Conservation (phyloP, 2,888 invertebrate species). For the Phalera bucephala region DNA sequence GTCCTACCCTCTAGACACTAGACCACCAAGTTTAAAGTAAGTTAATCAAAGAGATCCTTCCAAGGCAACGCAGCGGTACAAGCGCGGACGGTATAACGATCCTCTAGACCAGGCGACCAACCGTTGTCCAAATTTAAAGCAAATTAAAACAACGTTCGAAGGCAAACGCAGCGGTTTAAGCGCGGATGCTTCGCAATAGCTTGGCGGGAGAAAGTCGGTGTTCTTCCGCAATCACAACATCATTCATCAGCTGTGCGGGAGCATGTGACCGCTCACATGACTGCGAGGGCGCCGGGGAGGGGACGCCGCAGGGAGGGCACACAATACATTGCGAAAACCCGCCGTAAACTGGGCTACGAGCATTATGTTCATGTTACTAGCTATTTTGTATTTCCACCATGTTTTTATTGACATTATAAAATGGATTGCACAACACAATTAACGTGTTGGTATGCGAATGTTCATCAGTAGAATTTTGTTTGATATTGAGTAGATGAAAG, state of each 20-base stretch:
- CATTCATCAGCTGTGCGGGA: conserved; percentile 29
- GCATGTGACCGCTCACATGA: conserved; percentile 62
- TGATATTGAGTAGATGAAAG: neutral
- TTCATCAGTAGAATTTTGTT: neutral
- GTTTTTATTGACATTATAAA: conserved; percentile 54
- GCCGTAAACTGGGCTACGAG: conserved; percentile 47
- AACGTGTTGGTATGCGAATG: conserved; percentile 21
- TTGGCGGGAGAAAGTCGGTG: conserved; percentile 49
- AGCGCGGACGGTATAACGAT: no score
- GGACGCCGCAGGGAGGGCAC: conserved; percentile 12
- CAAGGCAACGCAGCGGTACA: no score
- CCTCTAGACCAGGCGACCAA: no score
- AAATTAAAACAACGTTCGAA: no score
- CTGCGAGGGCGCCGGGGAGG: conserved; percentile 17
- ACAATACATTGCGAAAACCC: conserved; percentile 64
- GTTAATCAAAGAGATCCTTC: no score
- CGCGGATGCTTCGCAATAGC: conserved; percentile 13
- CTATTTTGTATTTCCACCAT: conserved; percentile 50
- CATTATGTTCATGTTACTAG: conserved; percentile 46
- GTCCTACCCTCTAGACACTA: no score
- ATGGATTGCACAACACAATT: conserved; percentile 50
- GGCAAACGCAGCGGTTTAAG: conserved; percentile 12
- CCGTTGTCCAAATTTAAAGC: no score
- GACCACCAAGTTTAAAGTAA: no score
- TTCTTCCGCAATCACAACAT: conserved; percentile 57